phyloP scores from a whole-genome alignment of 2,113 vertebrate species.

The Apistogramma diplotaenia region DNA sequence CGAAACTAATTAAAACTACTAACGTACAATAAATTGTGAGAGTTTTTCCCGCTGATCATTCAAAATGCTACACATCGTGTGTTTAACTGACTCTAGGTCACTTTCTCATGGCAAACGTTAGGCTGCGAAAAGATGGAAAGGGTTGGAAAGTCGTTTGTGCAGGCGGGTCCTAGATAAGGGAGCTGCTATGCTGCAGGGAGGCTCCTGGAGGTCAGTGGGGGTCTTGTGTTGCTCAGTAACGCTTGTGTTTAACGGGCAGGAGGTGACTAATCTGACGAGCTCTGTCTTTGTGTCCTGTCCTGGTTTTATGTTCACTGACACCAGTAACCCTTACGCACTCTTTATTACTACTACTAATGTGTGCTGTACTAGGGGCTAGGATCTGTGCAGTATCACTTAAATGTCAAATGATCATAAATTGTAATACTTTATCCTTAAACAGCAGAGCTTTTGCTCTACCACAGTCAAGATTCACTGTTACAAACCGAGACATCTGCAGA shows the following conservation, averaged over 20 bases:
- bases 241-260: constrained; percentile 4
- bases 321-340: not conserved
- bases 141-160: constrained; percentile 66
- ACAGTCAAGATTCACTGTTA: too few species aligned
- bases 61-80: constrained; percentile 3
- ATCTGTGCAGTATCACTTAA: not conserved
- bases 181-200: constrained; percentile 50
- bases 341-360: not conserved
- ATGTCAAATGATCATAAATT: not conserved
- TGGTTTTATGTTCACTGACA: not conserved
- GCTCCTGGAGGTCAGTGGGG: constrained; percentile 70
- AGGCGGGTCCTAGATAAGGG: constrained; percentile 63
- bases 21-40: not conserved
- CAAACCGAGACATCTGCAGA: not conserved
- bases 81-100: constrained; percentile 56
- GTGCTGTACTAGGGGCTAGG: not conserved
- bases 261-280: constrained; percentile 1
- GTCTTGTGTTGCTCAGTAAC: constrained; percentile 42
- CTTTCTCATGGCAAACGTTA: constrained; percentile 62
- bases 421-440: not conserved
- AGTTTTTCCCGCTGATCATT: constrained; percentile 13
- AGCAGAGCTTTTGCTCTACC: not conserved
- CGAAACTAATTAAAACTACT: not conserved
- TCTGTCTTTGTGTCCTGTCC: not conserved
- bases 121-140: constrained; percentile 66